A percentile compares a stretch with the other conserved stretches of the same genome.
Evolutionary conservation across 2,113 vertebrate species (phyloP).

Genomic region (Mormoops blainvillei): DNA sequence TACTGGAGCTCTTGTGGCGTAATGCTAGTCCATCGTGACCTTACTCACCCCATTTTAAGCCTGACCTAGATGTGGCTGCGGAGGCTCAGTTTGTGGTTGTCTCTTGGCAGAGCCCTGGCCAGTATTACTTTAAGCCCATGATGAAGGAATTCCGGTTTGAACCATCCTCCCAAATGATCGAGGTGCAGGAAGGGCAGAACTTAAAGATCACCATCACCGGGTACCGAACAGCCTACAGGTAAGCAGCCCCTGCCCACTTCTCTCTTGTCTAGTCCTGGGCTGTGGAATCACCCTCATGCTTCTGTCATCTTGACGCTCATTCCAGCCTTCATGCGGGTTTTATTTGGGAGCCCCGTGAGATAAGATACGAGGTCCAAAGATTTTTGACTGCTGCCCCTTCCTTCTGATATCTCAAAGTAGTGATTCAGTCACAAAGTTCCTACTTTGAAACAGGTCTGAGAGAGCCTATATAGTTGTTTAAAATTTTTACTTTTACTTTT

Average conservation of each 20-base stretch:
- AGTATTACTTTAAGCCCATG: slow-evolving; percentile 99
- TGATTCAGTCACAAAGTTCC: not conserved
- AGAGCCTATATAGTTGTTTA: not conserved
- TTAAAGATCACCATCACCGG: slow-evolving; percentile 92
- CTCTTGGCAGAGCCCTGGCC: slow-evolving; percentile 93
- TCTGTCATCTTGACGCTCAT: fast-evolving
- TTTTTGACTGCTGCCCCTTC: not conserved
- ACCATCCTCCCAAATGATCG: slow-evolving; percentile 96
- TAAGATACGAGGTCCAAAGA: fast-evolving
- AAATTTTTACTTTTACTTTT: not conserved
- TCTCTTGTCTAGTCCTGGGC: fast-evolving
- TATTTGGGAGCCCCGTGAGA: not conserved
- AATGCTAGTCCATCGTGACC: fast-evolving
- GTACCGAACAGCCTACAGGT: slow-evolving; percentile 94
- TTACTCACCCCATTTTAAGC: fast-evolving
- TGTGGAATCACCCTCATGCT: fast-evolving
- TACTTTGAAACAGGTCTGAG: not conserved
- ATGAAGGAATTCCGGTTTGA: slow-evolving; percentile 99
- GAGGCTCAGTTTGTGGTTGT: not conserved
- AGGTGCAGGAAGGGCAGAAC: slow-evolving; percentile 94
- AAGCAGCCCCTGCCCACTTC: not conserved
- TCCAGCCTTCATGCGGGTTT: fast-evolving
- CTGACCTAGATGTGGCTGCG: fast-evolving
- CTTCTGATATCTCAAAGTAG: fast-evolving
- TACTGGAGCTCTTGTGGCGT: not conserved